A percentile compares a stretch with the other conserved stretches of the same genome.
Evolutionary conservation across 2,113 vertebrate species (phyloP).

Genomic region (Tyrannus savana): DNA sequence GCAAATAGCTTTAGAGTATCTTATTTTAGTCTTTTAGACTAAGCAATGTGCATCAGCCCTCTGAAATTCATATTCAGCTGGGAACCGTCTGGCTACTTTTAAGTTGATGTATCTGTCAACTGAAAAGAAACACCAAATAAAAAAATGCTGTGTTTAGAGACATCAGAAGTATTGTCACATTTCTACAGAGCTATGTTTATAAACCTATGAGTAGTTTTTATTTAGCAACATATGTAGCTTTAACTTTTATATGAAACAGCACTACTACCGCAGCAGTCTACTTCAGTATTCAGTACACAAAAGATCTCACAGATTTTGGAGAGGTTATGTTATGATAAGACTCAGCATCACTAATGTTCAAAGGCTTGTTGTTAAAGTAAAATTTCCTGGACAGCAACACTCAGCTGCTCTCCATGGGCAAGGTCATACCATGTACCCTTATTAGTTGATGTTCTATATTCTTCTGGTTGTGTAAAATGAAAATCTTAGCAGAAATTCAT

Average conservation of each 20-base stretch:
- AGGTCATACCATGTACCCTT: not conserved
- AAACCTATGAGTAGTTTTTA: not conserved
- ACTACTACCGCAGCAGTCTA: not conserved
- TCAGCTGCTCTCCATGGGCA: not conserved
- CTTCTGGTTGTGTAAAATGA: not conserved
- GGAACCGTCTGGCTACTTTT: not conserved
- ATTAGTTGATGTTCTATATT: not conserved
- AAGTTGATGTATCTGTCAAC: constrained; percentile 26
- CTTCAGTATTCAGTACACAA: not conserved
- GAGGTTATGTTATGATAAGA: not conserved
- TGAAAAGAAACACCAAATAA: constrained; percentile 9
- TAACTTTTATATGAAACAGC: not conserved
- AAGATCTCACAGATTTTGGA: not conserved
- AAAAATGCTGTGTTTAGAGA: not conserved
- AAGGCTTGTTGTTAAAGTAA: not conserved
- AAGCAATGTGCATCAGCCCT: not conserved
- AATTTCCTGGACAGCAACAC: not conserved
- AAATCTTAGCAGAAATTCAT: not conserved
- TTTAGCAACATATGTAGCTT: not conserved
- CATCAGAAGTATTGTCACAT: not conserved
- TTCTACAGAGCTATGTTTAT: not conserved
- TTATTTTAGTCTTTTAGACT: constrained; percentile 17
- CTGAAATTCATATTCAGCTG: constrained; percentile 31
- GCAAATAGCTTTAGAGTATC: constrained; percentile 28
- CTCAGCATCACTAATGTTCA: not conserved